Conservation (phyloP, 92 coral and sea anemone species). For the Epizoanthus illoricatus region DNA sequence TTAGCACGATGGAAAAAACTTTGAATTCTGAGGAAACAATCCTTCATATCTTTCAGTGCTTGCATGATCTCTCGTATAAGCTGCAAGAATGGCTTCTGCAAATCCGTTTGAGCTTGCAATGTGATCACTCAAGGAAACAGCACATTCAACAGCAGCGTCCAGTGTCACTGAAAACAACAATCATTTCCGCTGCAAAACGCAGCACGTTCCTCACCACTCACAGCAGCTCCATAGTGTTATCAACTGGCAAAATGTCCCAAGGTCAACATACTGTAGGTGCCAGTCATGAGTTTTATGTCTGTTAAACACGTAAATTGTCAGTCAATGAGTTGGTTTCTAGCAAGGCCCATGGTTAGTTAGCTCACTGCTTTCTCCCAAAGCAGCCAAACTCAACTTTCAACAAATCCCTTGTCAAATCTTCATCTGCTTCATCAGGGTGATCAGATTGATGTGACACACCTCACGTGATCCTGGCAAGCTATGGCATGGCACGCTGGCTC, state of each 20-base stretch:
- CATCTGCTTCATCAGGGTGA: neutral
- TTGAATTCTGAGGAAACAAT: neutral
- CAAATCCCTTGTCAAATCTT: conserved; percentile 32
- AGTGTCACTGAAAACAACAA: conserved; percentile 25
- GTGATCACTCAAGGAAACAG: neutral
- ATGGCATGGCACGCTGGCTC: neutral
- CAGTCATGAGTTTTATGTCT: conserved; percentile 13
- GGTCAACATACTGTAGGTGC: neutral
- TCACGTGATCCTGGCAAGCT: conserved; percentile 15
- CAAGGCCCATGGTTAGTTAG: conserved; percentile 1
- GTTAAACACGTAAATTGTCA: conserved; percentile 32
- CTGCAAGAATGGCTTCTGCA: neutral
- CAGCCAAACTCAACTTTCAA: conserved; percentile 1
- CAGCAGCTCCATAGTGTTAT: neutral
- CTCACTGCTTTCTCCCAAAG: conserved; percentile 13
- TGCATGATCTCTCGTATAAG: neutral
- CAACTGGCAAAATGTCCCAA: conserved; percentile 11
- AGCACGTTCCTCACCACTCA: neutral
- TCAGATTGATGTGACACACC: conserved; percentile 14
- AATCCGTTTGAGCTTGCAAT: conserved; percentile 1
- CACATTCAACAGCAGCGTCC: neutral
- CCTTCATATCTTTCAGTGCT: neutral
- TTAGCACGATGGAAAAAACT: neutral
- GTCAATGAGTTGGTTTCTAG: conserved; percentile 15
- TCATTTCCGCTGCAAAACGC: conserved; percentile 6